These are phyloP conservation scores for Hestina assimilis DNA, from an alignment of 1,140 invertebrate species.

Conservation along the genomic window DNA sequence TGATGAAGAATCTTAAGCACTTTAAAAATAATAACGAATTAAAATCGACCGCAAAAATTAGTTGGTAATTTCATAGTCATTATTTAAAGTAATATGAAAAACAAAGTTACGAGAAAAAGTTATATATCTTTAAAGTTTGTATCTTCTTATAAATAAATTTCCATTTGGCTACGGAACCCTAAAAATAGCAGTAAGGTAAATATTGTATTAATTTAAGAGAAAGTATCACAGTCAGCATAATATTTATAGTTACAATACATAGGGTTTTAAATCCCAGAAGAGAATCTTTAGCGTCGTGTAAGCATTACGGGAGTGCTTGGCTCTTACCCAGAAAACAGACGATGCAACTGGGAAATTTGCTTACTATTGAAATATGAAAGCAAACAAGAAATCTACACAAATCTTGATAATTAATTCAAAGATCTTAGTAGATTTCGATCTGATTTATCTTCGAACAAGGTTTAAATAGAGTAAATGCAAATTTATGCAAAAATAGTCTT, in stretches of 20 bases:
- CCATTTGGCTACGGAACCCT: no score
- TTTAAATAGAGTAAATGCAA: neutral
- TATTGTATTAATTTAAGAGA: no score
- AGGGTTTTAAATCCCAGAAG: constrained; percentile 21
- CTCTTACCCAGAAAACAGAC: constrained; percentile 23
- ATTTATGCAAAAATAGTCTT: neutral
- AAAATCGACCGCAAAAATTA: no score
- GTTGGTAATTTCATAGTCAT: no score
- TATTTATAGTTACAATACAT: constrained; percentile 6
- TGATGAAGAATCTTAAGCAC: no score
- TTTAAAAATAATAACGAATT: no score
- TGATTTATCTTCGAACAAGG: neutral
- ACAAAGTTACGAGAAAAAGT: no score
- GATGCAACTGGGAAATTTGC: constrained; percentile 21
- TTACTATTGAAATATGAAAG: constrained; percentile 12
- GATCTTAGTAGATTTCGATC: neutral
- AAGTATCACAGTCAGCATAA: constrained; percentile 14
- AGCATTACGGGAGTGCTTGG: constrained; percentile 22
- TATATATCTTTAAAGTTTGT: no score
- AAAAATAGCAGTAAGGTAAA: no score
- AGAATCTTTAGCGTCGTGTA: constrained; percentile 22
- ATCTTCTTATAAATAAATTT: no score
- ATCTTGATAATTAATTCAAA: constrained; percentile 13
- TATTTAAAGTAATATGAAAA: no score
- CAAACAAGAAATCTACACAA: constrained; percentile 9